Evolutionary conservation across 1,140 invertebrate genomes (phyloP).

Genomic region (Mizuhopecten yessoensis): DNA sequence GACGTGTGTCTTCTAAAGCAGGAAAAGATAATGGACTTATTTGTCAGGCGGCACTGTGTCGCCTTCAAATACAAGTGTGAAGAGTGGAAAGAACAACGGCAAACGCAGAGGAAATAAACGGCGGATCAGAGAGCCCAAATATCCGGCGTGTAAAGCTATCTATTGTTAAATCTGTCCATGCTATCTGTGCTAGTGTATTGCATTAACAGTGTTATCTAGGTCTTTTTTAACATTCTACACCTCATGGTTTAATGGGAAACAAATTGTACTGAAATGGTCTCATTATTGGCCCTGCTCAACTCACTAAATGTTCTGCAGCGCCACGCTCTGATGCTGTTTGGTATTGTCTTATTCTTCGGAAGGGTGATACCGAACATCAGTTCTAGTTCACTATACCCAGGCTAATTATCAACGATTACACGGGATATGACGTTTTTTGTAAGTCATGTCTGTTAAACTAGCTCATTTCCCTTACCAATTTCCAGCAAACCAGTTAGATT

Average conservation of each 20-base stretch:
- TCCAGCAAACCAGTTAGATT: too few species aligned
- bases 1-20: neutral
- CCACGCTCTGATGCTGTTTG: neutral
- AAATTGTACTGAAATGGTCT: neutral
- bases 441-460: too few species aligned
- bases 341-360: too few species aligned
- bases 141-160: neutral
- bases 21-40: slow-evolving; percentile 22
- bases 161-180: neutral
- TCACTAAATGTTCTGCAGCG: neutral
- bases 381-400: too few species aligned
- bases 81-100: neutral
- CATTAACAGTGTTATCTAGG: neutral
- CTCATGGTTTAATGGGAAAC: neutral
- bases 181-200: neutral
- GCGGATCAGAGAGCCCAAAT: neutral
- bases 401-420: too few species aligned
- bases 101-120: neutral
- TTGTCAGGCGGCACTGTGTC: neutral
- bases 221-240: neutral
- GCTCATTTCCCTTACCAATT: too few species aligned
- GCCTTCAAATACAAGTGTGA: neutral
- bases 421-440: too few species aligned
- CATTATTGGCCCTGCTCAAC: too few species aligned
- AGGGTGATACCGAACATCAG: too few species aligned